Evolutionary conservation across 92 coral and sea anemone species (phyloP).

Genomic region (Porites rus): DNA sequence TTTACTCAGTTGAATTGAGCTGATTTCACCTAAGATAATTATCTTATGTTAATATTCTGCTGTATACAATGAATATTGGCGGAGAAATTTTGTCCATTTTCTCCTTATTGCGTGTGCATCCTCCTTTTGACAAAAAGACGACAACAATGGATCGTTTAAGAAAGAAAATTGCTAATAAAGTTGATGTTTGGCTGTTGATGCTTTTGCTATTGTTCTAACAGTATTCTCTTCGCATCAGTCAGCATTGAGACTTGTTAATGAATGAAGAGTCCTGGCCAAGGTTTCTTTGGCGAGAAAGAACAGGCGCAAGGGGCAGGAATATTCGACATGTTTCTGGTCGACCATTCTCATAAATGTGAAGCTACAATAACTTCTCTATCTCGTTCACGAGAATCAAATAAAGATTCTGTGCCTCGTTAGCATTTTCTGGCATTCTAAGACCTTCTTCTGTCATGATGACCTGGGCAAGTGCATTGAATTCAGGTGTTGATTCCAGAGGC

Average conservation of each 20-base stretch:
- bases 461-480: too few species aligned
- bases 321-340: constrained; percentile 33
- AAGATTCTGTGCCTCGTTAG: too few species aligned
- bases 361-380: constrained; percentile 55
- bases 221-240: constrained; percentile 41
- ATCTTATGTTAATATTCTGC: not conserved
- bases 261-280: constrained; percentile 37
- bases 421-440: too few species aligned
- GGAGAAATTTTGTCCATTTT: not conserved
- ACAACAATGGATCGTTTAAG: constrained; percentile 10
- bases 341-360: constrained; percentile 34
- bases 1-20: constrained; percentile 23
- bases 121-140: constrained; percentile 22
- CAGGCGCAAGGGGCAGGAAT: constrained; percentile 29
- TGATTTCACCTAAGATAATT: constrained; percentile 1
- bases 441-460: too few species aligned
- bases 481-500: too few species aligned
- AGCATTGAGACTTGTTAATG: constrained; percentile 31
- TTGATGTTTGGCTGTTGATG: constrained; percentile 29
- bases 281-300: constrained; percentile 37
- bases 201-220: constrained; percentile 37
- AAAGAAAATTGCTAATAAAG: constrained; percentile 22
- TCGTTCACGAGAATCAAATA: too few species aligned
- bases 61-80: not conserved
- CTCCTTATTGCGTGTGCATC: constrained; percentile 24